Conservation (phyloP, 2,797 vertebrate species). For the Micromesistius poutassou region DNA sequence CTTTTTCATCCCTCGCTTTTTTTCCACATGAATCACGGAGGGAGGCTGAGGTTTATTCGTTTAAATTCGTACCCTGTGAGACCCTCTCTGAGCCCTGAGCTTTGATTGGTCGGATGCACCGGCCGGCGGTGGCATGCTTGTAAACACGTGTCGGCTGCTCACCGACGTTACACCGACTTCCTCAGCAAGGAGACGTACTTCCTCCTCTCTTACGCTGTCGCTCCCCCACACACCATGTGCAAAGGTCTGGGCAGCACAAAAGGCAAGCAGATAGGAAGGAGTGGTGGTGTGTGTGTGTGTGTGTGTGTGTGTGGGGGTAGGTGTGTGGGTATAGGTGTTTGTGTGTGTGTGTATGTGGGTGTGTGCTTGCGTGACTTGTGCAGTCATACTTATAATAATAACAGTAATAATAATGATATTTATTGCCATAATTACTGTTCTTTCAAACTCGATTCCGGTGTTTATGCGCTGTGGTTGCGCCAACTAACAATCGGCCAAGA, state of each 20-base stretch:
- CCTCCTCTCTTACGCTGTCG: slow-evolving; percentile 41
- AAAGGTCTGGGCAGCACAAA: slow-evolving; percentile 40
- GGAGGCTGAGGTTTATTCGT: slow-evolving; percentile 21
- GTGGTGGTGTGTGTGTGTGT: slow-evolving; percentile 37
- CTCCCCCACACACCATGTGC: slow-evolving; percentile 30
- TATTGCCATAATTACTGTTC: not conserved
- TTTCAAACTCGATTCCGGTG: slow-evolving; percentile 7
- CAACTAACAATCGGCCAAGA: slow-evolving; percentile 24
- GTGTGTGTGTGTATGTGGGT: slow-evolving; percentile 22
- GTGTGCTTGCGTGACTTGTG: slow-evolving; percentile 7
- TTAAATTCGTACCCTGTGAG: slow-evolving; percentile 22
- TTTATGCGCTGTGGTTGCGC: slow-evolving; percentile 26
- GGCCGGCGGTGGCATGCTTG: too few species aligned
- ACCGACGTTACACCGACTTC: slow-evolving; percentile 41
- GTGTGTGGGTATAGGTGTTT: slow-evolving; percentile 2
- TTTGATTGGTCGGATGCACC: slow-evolving; percentile 7
- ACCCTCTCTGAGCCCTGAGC: slow-evolving; percentile 18
- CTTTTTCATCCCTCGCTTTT: not conserved
- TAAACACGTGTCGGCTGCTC: slow-evolving; percentile 34
- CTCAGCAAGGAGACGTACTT: slow-evolving; percentile 31
- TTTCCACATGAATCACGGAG: slow-evolving; percentile 52
- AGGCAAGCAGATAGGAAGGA: slow-evolving; percentile 43
- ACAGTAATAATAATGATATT: not conserved
- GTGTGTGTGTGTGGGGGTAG: slow-evolving; percentile 26
- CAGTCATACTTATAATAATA: not conserved